These are phyloP conservation scores for Leptinotarsa juncta DNA, from an alignment of 2,888 invertebrate genomes.

Conservation along the genomic window DNA sequence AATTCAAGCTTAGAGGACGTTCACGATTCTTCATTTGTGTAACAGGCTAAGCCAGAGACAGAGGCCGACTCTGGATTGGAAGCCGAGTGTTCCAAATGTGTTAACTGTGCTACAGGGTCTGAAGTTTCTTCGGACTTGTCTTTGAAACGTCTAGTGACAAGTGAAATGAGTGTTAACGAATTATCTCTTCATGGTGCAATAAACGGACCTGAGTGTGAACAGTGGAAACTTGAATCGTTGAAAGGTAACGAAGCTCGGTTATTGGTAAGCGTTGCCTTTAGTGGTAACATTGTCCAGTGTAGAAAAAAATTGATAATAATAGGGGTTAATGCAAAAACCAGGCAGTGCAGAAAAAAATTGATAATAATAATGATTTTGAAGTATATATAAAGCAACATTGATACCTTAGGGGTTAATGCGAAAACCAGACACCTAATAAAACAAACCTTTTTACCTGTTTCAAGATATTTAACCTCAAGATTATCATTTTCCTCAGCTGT, in stretches of 20 bases:
- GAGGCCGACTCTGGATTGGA: neutral
- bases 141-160: neutral
- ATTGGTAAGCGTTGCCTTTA: too few relatives aligned
- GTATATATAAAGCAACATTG: too few relatives aligned
- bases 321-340: too few relatives aligned
- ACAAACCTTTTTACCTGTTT: neutral
- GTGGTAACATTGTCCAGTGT: too few relatives aligned
- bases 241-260: too few relatives aligned
- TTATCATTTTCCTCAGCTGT: constrained; percentile 8
- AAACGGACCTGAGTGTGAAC: too few relatives aligned
- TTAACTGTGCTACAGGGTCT: neutral
- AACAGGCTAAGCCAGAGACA: neutral
- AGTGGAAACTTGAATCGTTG: too few relatives aligned
- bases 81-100: neutral
- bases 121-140: neutral
- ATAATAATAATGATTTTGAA: too few relatives aligned
- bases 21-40: neutral
- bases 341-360: too few relatives aligned
- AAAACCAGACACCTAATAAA: neutral
- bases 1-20: neutral
- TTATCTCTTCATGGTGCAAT: too few relatives aligned
- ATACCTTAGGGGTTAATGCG: constrained; percentile 39
- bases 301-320: too few relatives aligned
- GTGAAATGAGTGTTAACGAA: too few relatives aligned
- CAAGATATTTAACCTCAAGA: constrained; percentile 19